A percentile compares a stretch with the other conserved stretches of the same genome.
Conservation (phyloP, 2,113 vertebrate species). For the Labeo catla region DNA sequence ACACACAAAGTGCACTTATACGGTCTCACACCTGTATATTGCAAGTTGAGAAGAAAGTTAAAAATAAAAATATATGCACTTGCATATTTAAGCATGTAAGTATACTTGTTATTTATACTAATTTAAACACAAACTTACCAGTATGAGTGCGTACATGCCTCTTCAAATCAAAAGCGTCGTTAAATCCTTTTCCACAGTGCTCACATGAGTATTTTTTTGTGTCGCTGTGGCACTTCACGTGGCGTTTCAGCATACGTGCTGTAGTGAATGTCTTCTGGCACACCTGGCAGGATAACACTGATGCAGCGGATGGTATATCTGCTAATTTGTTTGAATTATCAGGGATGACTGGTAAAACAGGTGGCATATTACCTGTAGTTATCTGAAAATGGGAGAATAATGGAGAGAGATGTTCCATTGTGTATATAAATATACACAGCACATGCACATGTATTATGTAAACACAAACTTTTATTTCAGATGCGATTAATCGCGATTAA, state of each 20-base stretch:
- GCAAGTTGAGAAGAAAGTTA: neutral
- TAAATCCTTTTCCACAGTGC: constrained; percentile 88
- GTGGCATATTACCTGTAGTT: constrained; percentile 29
- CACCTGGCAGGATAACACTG: constrained; percentile 54
- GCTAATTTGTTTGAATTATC: constrained; percentile 6
- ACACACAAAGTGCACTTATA: constrained; percentile 85
- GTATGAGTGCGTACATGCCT: constrained; percentile 86
- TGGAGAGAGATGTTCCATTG: neutral
- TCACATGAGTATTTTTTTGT: constrained; percentile 83
- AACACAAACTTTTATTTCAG: too few species aligned
- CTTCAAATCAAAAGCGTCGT: constrained; percentile 72
- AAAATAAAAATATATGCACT: neutral
- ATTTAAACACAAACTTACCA: constrained; percentile 65
- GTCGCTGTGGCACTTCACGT: constrained; percentile 85
- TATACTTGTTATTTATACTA: neutral
- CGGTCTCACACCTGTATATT: constrained; percentile 78
- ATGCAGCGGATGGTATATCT: neutral
- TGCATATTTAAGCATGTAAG: neutral
- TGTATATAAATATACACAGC: neutral
- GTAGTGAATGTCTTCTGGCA: constrained; percentile 83
- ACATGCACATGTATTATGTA: too few species aligned
- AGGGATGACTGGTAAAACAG: neutral
- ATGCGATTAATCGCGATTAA: too few species aligned
- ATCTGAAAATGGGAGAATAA: constrained; percentile 36
- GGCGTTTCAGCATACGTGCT: constrained; percentile 85